Evolutionary conservation across 2,113 vertebrate species (phyloP), one percentile per base, ranked within the genome.

Genomic region (Speoplatyrhinus poulsoni): DNA sequence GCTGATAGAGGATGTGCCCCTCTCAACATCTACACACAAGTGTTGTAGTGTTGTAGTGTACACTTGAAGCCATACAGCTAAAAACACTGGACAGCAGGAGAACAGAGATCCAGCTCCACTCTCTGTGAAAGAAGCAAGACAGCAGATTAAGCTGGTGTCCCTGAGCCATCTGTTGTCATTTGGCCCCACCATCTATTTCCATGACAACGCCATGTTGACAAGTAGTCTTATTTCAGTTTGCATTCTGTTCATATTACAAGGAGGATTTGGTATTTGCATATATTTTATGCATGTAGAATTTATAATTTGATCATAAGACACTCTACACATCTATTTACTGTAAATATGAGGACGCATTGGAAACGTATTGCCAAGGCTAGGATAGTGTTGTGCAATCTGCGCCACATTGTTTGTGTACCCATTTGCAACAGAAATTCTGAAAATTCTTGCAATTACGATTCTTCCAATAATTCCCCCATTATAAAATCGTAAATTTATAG

Each of bases 111-210:
- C 83, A 74, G 75, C 26, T 26, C 77, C 59, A 52, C 68, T 69
- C 46, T 59, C 64, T 67, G 66, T 67, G 77, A 46, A 65, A 33
- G 53, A 60, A 58, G 76, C 67, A 78, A 84, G 84, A 63, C 70
- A 65, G 75, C 6, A 4, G 77, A 77, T 82, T 76, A 41, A 75
- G 80, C 77, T 26, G 7, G 33, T 76, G 84, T 85, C 67, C 69
- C 63, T 3, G 16, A 33, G 83, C 87, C 88, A 88, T 91, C 90
- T 91, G 87, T 70, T 85, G 76, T 1, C 49, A 75, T 77, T 67
- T 84, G 87, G 81, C 87, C 52, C 55, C 3, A 12, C 15, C 47
- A 12, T n/a, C 48, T 55, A 26, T 91, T 83, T 73, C 89, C 87
- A 79, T 89, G 87, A 82, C 87, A 84, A 89, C 88, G 0, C 46